Base-by-base conservation (phyloP, 2,113 vertebrate species). In the Odobenus rosmarus region DNA sequence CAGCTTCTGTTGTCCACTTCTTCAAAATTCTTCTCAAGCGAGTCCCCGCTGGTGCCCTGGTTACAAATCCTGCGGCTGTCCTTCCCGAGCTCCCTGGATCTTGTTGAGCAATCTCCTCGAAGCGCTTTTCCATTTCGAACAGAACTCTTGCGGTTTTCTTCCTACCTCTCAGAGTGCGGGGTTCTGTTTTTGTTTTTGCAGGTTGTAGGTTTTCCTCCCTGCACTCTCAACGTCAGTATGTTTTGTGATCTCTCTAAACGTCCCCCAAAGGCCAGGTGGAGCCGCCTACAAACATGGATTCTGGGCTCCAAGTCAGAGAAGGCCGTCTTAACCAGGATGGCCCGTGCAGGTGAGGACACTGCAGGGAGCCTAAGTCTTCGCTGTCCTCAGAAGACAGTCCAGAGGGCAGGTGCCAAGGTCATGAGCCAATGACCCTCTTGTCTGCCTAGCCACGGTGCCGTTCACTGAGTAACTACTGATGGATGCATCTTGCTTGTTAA, bases 41-140 rank as follows among this genome's bases (percentile, higher is more conserved):
- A 39, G 3, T n/a, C 23, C 31, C 4, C 0, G 16, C 21, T 28
- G 55, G 28, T 0, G 7, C 10, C 39, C 55, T 39, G n/a, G 21
- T 31, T 21, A 4, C 26, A 13, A 14, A 18, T 13, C 39, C 61
- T 7, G 3, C 15, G 28, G 5, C 57, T 18, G 71, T 12, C 81
- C 24, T 67, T 46, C 61, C 59, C 1, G 4, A 6, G 7, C 31
- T 82, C 74, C 36, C 8, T 19, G 23, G 18, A 11, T 36, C 7
- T 57, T 26, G 9, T 36, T 18, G n/a, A 28, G 46, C 9, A 10
- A 12, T 23, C 21, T 80, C 26, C 33, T 33, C 4, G 26, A 59
- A 24, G 24, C 0, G 15, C 39, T 16, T 67, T 61, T 53, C 49
- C 15, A 0, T 28, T 90, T 21, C 53, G 28, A 96, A 26, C 1